Percentiles rank a stretch among this genome's conserved stretches.
These are phyloP conservation scores for Ardeotis arabs DNA, from an alignment of 2,113 vertebrate species.

Conservation along the genomic window DNA sequence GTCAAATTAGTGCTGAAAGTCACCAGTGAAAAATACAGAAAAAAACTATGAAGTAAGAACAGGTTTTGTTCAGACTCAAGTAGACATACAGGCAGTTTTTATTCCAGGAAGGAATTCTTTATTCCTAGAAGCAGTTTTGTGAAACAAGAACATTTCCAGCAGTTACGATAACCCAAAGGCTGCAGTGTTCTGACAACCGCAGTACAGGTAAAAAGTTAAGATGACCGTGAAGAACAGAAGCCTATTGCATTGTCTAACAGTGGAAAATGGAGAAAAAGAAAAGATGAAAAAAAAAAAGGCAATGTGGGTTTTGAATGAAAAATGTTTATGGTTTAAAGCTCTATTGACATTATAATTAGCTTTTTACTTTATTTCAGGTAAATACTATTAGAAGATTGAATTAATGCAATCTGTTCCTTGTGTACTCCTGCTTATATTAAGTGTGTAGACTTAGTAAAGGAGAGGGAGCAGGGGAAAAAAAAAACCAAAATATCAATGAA, in stretches of 20 bases:
- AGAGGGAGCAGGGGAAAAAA: not conserved
- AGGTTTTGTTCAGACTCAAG: not conserved
- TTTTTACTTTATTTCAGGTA: not conserved
- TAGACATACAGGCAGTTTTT: not conserved
- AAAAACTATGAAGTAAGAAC: not conserved
- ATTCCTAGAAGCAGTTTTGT: not conserved
- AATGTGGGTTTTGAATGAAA: not conserved
- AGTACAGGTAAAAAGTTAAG: not conserved
- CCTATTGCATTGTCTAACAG: not conserved
- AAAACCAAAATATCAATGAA: not conserved
- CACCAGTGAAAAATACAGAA: not conserved
- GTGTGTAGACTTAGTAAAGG: not conserved
- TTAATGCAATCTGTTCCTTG: not conserved
- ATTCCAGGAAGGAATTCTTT: not conserved
- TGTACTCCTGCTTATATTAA: not conserved
- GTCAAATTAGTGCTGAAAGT: not conserved
- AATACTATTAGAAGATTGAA: not conserved
- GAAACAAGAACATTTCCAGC: not conserved
- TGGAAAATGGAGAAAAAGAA: not conserved
- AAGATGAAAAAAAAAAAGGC: not conserved
- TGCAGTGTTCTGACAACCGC: accelerated
- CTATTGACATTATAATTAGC: not conserved
- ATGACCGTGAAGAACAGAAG: not conserved
- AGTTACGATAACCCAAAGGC: not conserved
- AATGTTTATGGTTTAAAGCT: not conserved